Conservation (phyloP, 2,113 vertebrate genomes). For the Platysteira castanea region DNA sequence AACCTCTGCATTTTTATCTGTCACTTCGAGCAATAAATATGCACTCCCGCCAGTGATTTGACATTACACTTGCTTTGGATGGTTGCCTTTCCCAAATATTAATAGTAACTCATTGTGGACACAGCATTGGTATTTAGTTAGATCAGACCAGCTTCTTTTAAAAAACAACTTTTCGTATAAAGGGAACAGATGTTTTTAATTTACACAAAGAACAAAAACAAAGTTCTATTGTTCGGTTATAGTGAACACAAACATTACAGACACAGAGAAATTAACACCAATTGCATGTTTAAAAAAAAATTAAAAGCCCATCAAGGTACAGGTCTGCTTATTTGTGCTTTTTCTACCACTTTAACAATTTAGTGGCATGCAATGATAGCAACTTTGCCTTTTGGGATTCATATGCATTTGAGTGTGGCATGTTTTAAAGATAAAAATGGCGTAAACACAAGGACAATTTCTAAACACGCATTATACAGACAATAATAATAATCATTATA, state of each 20-base stretch:
- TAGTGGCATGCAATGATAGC: neutral
- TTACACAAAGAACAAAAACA: constrained; percentile 62
- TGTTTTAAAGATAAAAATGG: constrained; percentile 6
- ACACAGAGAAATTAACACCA: constrained; percentile 47
- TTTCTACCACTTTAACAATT: neutral
- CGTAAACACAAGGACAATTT: neutral
- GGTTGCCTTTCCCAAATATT: constrained; percentile 73
- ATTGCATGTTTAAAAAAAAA: neutral
- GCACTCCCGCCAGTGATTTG: constrained; percentile 69
- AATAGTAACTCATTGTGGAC: constrained; percentile 75
- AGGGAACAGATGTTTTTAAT: constrained; percentile 65
- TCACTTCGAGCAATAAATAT: constrained; percentile 72
- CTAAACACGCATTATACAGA: neutral
- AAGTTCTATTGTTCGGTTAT: constrained; percentile 57
- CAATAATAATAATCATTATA: neutral
- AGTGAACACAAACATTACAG: constrained; percentile 55
- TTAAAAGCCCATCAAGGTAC: neutral
- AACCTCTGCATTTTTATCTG: constrained; percentile 76
- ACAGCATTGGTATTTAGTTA: constrained; percentile 71
- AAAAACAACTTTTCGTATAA: constrained; percentile 60
- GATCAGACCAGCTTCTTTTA: constrained; percentile 69
- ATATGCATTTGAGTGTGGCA: neutral
- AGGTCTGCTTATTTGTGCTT: neutral
- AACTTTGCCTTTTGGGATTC: neutral
- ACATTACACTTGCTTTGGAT: constrained; percentile 73